phyloP scores from a whole-genome alignment of 2,113 vertebrate genomes.

The Cheirogaleus medius region DNA sequence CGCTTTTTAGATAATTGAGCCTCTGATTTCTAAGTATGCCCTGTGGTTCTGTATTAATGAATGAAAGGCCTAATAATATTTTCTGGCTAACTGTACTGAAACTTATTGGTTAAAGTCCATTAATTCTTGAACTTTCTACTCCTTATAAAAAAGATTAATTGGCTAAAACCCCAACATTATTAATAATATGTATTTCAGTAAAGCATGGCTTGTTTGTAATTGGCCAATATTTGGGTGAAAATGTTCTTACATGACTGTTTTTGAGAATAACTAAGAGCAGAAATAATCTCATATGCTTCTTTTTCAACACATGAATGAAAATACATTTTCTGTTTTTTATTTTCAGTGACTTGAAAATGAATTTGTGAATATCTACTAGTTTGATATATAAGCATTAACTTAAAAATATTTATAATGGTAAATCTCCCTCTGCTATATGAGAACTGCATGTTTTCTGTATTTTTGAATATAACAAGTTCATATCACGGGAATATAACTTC shows the following conservation, averaged over 20 bases:
- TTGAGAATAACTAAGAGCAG: not conserved
- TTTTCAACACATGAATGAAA: not conserved
- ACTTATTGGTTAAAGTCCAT: constrained; percentile 16
- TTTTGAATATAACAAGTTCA: not conserved
- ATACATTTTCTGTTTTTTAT: constrained; percentile 19
- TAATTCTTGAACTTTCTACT: constrained; percentile 52
- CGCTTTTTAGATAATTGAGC: constrained; percentile 57
- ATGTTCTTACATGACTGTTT: constrained; percentile 3
- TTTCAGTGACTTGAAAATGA: constrained; percentile 44
- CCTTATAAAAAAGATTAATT: constrained; percentile 47
- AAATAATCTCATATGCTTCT: not conserved
- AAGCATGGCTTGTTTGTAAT: constrained; percentile 32
- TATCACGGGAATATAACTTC: not conserved
- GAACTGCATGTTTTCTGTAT: not conserved
- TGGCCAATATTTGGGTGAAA: constrained; percentile 12
- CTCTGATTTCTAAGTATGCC: constrained; percentile 53
- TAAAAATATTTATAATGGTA: not conserved
- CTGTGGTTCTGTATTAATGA: constrained; percentile 64
- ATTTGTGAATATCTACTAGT: not conserved
- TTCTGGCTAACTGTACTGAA: constrained; percentile 38
- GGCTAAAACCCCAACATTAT: constrained; percentile 8
- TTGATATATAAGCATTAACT: not conserved
- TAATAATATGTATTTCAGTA: constrained; percentile 9
- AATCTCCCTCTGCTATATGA: not conserved
- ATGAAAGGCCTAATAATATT: constrained; percentile 61